Evolutionary conservation across 2,113 vertebrate species (phyloP), one percentile per base, ranked within the genome.

Genomic region (Lophotis ruficrista): DNA sequence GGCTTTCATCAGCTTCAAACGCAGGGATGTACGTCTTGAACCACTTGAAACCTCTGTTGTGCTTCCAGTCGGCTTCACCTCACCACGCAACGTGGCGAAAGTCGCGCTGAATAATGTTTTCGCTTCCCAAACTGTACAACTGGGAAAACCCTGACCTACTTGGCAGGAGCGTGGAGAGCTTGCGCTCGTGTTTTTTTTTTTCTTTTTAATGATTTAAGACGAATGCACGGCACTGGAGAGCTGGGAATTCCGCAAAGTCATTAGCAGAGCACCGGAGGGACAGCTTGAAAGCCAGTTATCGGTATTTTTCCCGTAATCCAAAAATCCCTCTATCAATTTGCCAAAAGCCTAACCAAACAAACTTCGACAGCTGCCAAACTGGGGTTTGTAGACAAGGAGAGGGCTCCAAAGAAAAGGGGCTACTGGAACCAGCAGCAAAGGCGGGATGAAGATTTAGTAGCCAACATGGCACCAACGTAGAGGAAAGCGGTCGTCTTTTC

Each of bases 101-200:
- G 41, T 71, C 24, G 3, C 78, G 78, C 48, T 1, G 8, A 75
- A 60, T 60, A 60, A 87, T 0, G 14, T 47, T 84, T 87, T 66
- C 0, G 0, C 25, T 90, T 87, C 82, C 87, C 66, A 50, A 90
- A 45, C n/a, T 0, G 1, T 27, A 17, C 95, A n/a, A 51, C 62
- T 79, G 90, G 90, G 95, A 94, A 79, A 93, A 79, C 35, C 22
- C 57, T 91, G 95, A 96, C 90, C 95, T 96, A 95, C 82, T 93
- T 95, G 92, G 92, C 78, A 76, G 73, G 18, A 94, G 28, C 0
- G 0, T 14, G 64, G 45, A 85, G 77, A 91, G 61, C 53, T 24
- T 48, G 61, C 0, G 4, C 47, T 81, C 37, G 31, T 50, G 28
- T 6, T 23, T 30, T 38, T 71, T 41, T 47, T 33, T 24, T 27